Evolutionary conservation across 1,140 invertebrate genomes (phyloP).

Genomic region (Panagrolaimus sp.): DNA sequence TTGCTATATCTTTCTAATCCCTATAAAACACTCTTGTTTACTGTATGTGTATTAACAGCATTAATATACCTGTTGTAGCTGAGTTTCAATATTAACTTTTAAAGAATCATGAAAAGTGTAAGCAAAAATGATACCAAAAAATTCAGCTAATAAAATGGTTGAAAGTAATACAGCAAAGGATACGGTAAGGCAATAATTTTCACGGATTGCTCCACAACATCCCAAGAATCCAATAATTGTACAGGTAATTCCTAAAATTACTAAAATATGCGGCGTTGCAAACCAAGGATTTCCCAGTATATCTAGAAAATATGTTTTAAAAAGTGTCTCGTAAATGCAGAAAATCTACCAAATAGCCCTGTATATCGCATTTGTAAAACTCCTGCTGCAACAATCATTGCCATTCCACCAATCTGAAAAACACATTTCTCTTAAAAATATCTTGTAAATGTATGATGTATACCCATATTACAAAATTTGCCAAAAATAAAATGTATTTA

Average conservation of each 20-base stretch:
- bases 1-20: conserved; percentile 53
- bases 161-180: conserved; percentile 60
- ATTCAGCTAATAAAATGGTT: conserved; percentile 61
- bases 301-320: no score
- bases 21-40: conserved; percentile 9
- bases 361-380: conserved; percentile 55
- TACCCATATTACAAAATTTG: conserved; percentile 57
- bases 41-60: background rate
- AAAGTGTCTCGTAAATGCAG: no score
- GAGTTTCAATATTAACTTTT: conserved; percentile 38
- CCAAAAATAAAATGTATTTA: conserved; percentile 55
- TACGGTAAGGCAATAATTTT: conserved; percentile 55
- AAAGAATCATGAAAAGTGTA: conserved; percentile 60
- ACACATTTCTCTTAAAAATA: background rate
- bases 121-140: conserved; percentile 61
- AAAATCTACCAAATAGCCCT: conserved; percentile 45
- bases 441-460: conserved; percentile 21
- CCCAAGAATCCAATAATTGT: conserved; percentile 52
- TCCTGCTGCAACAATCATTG: conserved; percentile 47
- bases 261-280: conserved; percentile 52
- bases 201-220: conserved; percentile 56
- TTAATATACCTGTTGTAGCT: conserved; percentile 47
- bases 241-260: conserved; percentile 47
- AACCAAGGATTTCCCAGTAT: conserved; percentile 50
- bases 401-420: conserved; percentile 43